Conservation (phyloP, 2,888 invertebrate genomes). For the Azorinus chamasolen region DNA sequence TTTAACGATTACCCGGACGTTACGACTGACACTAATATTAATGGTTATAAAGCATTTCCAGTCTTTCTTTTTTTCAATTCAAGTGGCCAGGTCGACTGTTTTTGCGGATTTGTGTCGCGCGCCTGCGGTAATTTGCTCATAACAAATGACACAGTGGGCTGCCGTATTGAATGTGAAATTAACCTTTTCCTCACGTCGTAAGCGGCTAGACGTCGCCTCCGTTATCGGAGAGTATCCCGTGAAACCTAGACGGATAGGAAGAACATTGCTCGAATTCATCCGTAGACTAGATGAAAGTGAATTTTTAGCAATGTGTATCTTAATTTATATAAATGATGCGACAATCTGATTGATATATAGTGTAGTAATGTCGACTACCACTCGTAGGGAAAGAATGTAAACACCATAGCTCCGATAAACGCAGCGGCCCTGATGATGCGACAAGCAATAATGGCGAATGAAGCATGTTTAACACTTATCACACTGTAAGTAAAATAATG, state of each 20-base stretch:
- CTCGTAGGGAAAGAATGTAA: constrained; percentile 37
- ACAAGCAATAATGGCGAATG: no score
- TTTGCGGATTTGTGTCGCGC: constrained; percentile 53
- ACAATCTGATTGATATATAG: constrained; percentile 44
- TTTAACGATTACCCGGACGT: no score
- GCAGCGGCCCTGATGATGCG: no score
- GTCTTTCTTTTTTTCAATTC: no score
- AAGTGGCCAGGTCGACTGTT: no score
- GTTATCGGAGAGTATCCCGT: constrained; percentile 59
- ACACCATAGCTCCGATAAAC: constrained; percentile 6
- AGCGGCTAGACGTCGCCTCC: constrained; percentile 61
- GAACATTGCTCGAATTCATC: constrained; percentile 44
- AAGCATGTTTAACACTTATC: no score
- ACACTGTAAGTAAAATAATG: no score
- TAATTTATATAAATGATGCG: constrained; percentile 51
- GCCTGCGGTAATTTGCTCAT: constrained; percentile 53
- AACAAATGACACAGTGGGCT: constrained; percentile 64
- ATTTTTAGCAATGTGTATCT: constrained; percentile 35
- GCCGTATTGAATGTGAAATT: constrained; percentile 66
- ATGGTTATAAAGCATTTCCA: no score
- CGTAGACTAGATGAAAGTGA: constrained; percentile 48
- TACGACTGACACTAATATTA: no score
- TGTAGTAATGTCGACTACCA: constrained; percentile 20
- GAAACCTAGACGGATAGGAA: constrained; percentile 7
- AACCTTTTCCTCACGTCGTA: constrained; percentile 63